Conservation (phyloP, 2,797 vertebrate genomes). For the Agapornis canus region DNA sequence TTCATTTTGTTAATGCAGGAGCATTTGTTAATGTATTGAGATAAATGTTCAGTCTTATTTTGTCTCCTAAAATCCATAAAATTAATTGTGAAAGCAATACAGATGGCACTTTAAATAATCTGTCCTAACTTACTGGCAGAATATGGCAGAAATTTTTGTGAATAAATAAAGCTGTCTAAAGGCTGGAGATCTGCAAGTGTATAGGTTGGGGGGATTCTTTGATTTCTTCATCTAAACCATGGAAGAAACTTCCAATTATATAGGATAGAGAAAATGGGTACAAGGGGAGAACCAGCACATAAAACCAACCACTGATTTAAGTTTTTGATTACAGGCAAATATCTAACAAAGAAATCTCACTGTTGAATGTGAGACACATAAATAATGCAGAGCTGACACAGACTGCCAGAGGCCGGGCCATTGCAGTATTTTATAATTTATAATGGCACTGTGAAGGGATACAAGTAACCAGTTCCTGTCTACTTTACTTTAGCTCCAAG, state of each 20-base stretch:
- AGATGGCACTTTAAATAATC: not conserved
- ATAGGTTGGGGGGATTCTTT: not conserved
- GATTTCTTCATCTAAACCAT: not conserved
- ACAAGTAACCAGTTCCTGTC: not conserved
- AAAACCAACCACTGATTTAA: not conserved
- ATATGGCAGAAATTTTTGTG: not conserved
- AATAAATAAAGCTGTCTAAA: not conserved
- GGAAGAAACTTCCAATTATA: not conserved
- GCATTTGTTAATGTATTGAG: not conserved
- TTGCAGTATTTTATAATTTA: not conserved
- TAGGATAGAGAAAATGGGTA: fast-evolving
- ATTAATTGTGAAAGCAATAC: not conserved
- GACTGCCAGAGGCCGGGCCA: not conserved
- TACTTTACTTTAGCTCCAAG: not conserved
- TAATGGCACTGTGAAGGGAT: not conserved
- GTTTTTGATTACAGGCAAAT: not conserved
- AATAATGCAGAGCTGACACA: not conserved
- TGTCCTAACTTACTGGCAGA: not conserved
- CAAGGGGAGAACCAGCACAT: not conserved
- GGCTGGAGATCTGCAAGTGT: not conserved
- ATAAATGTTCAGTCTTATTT: not conserved
- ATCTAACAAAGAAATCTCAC: not conserved
- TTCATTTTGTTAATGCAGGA: not conserved
- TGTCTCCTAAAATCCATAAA: not conserved
- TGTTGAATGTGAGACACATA: not conserved